Base-by-base conservation (phyloP, 2,797 vertebrate genomes). In the Lithobates sylvaticus region DNA sequence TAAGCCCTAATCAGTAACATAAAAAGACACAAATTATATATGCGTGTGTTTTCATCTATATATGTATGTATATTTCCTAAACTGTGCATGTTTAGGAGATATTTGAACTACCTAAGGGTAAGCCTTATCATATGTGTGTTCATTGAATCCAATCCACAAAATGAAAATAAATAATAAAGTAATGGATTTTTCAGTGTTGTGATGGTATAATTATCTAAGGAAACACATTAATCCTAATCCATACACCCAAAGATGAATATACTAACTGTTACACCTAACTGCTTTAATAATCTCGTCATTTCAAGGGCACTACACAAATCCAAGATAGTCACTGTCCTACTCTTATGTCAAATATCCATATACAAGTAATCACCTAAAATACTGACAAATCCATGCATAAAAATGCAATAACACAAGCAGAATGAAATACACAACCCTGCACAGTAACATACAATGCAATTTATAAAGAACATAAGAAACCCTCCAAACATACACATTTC, bases 271-370 rank as follows among this genome's bases (percentile, higher is more conserved):
- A 44, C 50, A 80, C 78, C 21, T 29, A 69, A 42, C 39, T 15
- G 47, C 67, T 81, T 36, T 36, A 70, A 81, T 71, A 50, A 78
- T 81, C 68, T 70, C 50, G 10, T 13, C 65, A 23, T 68, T 81
- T 81, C 67, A 81, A 71, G 44, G 78, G n/a, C 78, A 81, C 26
- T 50, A 54, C 78, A 34, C 67, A 61, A 27, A 72, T 72, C 16
- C n/a, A 81, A 58, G 23, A 29, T 34, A 23, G 68, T 81, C 68
- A 70, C 42, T 70, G 34, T 71, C 44, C n/a, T 10, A 69, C 21
- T 32, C 18, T 21, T 6, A 58, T 58, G 54, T 69, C 27, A 32
- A 18, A 18, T 54, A 54, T 54, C 32, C 78, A 71, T 21, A 26
- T 42, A 34, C 12, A 10, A 65, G 50, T 67, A 36, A 32, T 78